Base-by-base conservation (phyloP, 64 coral and sea anemone genomes). In the Dendrophyllia cribrosa region DNA sequence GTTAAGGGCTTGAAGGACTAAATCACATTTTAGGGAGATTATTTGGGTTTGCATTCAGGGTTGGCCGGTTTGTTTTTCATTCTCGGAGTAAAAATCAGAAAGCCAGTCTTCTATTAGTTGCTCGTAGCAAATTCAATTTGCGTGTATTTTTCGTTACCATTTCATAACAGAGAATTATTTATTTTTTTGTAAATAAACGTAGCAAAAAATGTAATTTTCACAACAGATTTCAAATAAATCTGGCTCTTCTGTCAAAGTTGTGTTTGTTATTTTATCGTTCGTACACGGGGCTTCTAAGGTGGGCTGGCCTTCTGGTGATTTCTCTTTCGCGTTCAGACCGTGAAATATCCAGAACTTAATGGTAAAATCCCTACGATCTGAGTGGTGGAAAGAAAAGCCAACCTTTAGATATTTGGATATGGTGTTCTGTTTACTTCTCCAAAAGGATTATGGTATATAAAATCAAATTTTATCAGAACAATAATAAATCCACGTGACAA, bases 41-140 rank as follows among this genome's bases (percentile, higher is more conserved):
- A 34, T 34, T 34, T 34, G 34, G 34, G 34, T 0, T 34, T 34
- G 34, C 34, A 34, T 34, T 34, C 34, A 34, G 34, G 34, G 34
- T 34, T 34, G 34, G 34, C 34, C 2, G 34, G 34, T 34, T 34
- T 34, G 34, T 34, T 34, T 34, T 34, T 34, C 34, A 34, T 34
- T 34, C 34, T 34, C 45, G 4, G 72, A n/a, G 19, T 49, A 9
- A 55, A 55, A 7, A 64, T 82, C 78, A 82, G 78, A 82, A 82
- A 82, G 78, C 78, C 78, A 82, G 78, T 43, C 78, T 82, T 82
- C 26, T 82, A 59, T 82, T 64, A 15, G 34, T 82, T 3, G 58
- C 58, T 75, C 16, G 34, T 48, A 76, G 0, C 8, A 22, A 77
- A 9, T 5, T 77, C 9, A 52, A 9, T 52, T 55, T 77, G 7